Conservation (phyloP, 1,140 invertebrate genomes). For the Chironomus tepperi region DNA sequence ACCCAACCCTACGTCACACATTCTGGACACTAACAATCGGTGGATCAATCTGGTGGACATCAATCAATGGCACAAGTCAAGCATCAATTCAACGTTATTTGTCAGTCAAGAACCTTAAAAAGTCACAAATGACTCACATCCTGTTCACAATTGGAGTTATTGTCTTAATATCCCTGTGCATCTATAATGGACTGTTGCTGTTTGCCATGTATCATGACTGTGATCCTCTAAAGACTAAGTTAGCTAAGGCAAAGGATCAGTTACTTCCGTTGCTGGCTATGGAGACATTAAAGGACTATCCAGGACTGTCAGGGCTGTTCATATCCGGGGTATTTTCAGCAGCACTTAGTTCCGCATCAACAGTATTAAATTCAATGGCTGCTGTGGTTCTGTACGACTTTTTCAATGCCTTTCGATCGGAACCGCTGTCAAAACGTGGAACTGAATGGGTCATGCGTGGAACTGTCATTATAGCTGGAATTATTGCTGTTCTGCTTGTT, state of each 20-base stretch:
- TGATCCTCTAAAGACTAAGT: constrained; percentile 57
- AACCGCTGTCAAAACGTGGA: constrained; percentile 49
- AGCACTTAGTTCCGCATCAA: constrained; percentile 74
- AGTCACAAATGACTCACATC: constrained; percentile 46
- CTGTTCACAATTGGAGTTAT: constrained; percentile 42
- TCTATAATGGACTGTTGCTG: constrained; percentile 64
- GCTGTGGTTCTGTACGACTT: constrained; percentile 81
- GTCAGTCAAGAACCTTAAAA: constrained; percentile 53
- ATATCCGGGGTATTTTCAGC: constrained; percentile 69
- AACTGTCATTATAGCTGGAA: constrained; percentile 58
- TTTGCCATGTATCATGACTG: constrained; percentile 68
- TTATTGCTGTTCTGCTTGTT: constrained; percentile 51
- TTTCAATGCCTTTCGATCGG: constrained; percentile 53
- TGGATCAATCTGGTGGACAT: constrained; percentile 72
- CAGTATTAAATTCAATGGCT: constrained; percentile 83
- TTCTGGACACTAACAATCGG: constrained; percentile 70
- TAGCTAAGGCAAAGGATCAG: constrained; percentile 4
- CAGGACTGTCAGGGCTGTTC: constrained; percentile 65
- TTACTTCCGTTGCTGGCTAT: background rate
- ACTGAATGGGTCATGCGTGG: constrained; percentile 58
- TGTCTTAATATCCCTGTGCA: constrained; percentile 52
- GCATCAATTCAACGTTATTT: constrained; percentile 70
- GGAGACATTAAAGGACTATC: constrained; percentile 35
- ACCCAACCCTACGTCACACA: constrained; percentile 48
- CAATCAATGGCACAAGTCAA: constrained; percentile 74